phyloP scores from a whole-genome alignment of 2,888 invertebrate species.

The Plagodis dolabraria region DNA sequence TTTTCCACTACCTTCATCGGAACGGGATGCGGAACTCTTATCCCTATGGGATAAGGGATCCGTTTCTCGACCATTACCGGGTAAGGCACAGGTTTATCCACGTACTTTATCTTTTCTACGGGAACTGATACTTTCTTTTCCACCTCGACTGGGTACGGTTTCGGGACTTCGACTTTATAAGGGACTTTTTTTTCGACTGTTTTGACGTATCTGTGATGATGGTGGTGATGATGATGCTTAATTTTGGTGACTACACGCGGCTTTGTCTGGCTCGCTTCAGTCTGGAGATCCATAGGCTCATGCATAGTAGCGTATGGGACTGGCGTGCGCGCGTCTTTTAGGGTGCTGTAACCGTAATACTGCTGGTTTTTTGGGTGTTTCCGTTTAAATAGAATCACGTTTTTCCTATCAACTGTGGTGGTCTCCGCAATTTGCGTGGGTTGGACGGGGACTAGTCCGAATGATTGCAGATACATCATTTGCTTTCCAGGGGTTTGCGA shows the following conservation, averaged over 20 bases:
- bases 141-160: slow-evolving; percentile 78
- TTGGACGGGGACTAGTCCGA: slow-evolving; percentile 64
- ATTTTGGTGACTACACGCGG: slow-evolving; percentile 69
- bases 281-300: slow-evolving; percentile 55
- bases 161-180: slow-evolving; percentile 83
- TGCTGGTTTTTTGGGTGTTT: slow-evolving; percentile 60
- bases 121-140: slow-evolving; percentile 73
- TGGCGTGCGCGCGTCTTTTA: slow-evolving; percentile 41
- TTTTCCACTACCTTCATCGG: slow-evolving; percentile 82
- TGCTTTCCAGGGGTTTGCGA: slow-evolving; percentile 48
- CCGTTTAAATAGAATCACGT: slow-evolving; percentile 60
- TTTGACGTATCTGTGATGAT: slow-evolving; percentile 87
- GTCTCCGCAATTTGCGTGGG: slow-evolving; percentile 42
- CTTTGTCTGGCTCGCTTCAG: slow-evolving; percentile 57
- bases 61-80: slow-evolving; percentile 76
- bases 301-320: slow-evolving; percentile 39
- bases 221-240: slow-evolving; percentile 87
- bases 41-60: slow-evolving; percentile 74
- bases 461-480: slow-evolving; percentile 67
- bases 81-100: slow-evolving; percentile 69
- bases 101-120: slow-evolving; percentile 64
- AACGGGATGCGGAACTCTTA: slow-evolving; percentile 75
- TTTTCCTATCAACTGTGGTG: slow-evolving; percentile 53
- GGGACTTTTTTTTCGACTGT: slow-evolving; percentile 84
- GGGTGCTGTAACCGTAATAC: slow-evolving; percentile 65